These are phyloP conservation scores for Drosophila nr. perissopoda DNA, from an alignment of 2,888 invertebrate species.

Conservation along the genomic window DNA sequence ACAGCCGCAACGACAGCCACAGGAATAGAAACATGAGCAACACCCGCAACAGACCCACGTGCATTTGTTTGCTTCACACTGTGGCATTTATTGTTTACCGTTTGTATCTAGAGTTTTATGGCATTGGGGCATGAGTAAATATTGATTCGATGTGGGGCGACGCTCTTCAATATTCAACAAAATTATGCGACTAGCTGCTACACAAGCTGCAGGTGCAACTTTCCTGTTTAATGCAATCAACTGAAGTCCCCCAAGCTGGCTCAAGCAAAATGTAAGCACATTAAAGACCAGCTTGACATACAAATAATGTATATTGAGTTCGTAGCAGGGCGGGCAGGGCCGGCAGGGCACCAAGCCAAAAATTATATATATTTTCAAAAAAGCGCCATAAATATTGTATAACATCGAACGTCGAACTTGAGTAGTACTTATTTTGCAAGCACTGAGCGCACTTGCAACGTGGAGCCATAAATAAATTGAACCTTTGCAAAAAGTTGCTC, in stretches of 20 bases:
- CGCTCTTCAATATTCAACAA: slow-evolving; percentile 3
- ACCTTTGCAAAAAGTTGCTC: neutral
- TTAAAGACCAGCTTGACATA: neutral
- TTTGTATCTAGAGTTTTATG: slow-evolving; percentile 59
- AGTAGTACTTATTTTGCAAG: neutral
- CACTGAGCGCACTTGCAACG: too few relatives aligned
- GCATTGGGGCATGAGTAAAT: slow-evolving; percentile 53
- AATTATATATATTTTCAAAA: neutral
- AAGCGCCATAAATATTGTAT: neutral
- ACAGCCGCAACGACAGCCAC: slow-evolving; percentile 14
- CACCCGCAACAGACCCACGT: slow-evolving; percentile 16
- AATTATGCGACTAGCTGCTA: slow-evolving; percentile 1
- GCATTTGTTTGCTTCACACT: slow-evolving; percentile 49
- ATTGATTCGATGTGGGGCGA: slow-evolving; percentile 50
- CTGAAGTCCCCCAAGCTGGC: neutral
- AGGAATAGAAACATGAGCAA: slow-evolving; percentile 8
- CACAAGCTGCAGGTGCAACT: slow-evolving; percentile 23
- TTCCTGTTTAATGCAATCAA: neutral
- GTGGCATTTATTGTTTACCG: slow-evolving; percentile 62
- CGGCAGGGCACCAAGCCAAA: neutral
- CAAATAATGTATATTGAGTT: neutral
- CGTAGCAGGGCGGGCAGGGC: too few relatives aligned
- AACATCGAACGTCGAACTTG: neutral
- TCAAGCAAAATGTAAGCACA: neutral
- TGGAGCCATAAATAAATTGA: neutral